These are phyloP conservation scores for Eupithecia insigniata DNA, from an alignment of 2,888 invertebrate species.

Conservation along the genomic window DNA sequence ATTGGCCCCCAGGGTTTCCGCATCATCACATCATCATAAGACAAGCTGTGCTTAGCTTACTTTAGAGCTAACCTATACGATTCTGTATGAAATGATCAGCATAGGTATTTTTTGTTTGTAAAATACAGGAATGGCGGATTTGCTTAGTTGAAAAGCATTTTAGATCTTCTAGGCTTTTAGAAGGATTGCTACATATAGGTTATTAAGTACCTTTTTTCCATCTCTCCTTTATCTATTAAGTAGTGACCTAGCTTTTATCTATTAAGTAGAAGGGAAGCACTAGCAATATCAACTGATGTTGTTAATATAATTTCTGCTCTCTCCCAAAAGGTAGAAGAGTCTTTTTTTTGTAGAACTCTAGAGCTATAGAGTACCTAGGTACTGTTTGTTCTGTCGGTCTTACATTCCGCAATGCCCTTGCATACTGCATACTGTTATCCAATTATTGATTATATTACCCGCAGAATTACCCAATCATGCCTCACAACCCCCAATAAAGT, in stretches of 20 bases:
- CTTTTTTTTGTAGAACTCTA: neutral
- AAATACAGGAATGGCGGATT: neutral
- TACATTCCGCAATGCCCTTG: neutral
- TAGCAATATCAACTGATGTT: neutral
- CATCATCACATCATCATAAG: neutral
- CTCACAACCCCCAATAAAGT: slow-evolving; percentile 5
- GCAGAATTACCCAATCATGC: slow-evolving; percentile 31
- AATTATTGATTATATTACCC: slow-evolving; percentile 14
- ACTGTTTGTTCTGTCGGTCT: neutral
- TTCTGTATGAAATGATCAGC: too few species aligned
- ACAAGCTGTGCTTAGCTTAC: neutral
- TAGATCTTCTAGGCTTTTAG: too few species aligned
- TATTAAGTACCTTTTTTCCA: too few species aligned
- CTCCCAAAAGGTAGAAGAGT: neutral
- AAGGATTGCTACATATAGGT: too few species aligned
- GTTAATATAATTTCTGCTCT: neutral
- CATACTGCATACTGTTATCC: neutral
- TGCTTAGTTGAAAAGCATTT: too few species aligned
- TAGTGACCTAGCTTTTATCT: too few species aligned
- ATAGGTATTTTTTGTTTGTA: neutral
- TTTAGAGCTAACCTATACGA: too few species aligned
- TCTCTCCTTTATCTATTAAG: too few species aligned
- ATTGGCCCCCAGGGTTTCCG: neutral
- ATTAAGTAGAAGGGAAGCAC: too few species aligned
- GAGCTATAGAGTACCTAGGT: too few species aligned